These are phyloP conservation scores for Numenius arquata DNA, from an alignment of 2,113 vertebrate genomes.

Conservation along the genomic window DNA sequence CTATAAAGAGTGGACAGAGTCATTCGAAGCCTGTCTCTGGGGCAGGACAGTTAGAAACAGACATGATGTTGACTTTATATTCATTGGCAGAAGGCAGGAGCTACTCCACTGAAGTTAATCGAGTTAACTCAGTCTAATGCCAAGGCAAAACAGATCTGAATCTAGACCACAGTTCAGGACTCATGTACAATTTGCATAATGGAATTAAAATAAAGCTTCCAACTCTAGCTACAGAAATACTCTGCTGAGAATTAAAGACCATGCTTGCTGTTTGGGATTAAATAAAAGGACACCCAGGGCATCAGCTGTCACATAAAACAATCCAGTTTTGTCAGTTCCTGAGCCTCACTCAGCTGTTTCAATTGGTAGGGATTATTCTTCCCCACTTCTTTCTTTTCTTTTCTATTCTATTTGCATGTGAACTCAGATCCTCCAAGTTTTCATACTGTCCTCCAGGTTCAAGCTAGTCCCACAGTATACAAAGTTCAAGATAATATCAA, in stretches of 20 bases:
- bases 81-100: background rate
- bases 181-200: background rate
- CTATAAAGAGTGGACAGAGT: background rate
- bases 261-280: background rate
- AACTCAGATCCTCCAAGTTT: background rate
- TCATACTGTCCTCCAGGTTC: background rate
- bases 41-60: background rate
- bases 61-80: background rate
- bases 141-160: background rate
- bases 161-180: background rate
- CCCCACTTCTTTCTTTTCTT: background rate
- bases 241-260: background rate
- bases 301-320: background rate
- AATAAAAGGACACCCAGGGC: background rate
- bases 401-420: background rate
- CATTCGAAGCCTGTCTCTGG: background rate
- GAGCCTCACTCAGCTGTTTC: background rate
- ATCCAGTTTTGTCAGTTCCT: background rate
- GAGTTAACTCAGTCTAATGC: background rate
- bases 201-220: background rate
- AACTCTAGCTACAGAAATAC: background rate
- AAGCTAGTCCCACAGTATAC: background rate
- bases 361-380: background rate
- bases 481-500: background rate
- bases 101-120: background rate